Evolutionary conservation across 2,888 invertebrate genomes (phyloP), one percentile per base, ranked within the genome.

Genomic region (Tipula lateralis): DNA sequence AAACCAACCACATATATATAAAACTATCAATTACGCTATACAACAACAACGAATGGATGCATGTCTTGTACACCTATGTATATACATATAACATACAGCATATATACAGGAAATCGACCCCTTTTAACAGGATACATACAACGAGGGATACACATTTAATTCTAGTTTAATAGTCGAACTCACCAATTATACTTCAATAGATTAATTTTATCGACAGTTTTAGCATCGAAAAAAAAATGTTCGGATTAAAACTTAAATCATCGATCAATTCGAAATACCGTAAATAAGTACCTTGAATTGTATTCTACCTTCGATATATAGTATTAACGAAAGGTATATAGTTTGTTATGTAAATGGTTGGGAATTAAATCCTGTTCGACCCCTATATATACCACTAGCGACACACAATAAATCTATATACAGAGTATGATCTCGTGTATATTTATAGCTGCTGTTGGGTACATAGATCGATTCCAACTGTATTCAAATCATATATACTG

Each of bases 261-360:
- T 66, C 66, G 66, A 66, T 66, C 66, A 66, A 66, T 24, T 66
- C 66, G 24, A 66, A 66, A 66, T 66, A 66, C 66, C 66, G 66
- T 66, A 66, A 19, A 66, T 66, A 66, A 66, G 66, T 66, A 66
- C 66, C 66, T 66, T 66, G 66, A 66, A 66, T 24, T 66, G 9
- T 24, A 66, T 66, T 16, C 44, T 50, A 50, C 44, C 9, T 39
- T 13, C 39, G 13, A 39, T 13, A 32, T 32, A 9, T 66, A 66
- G 7, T 66, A 66, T 24, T 66, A 66, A 66, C 66, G 66, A 66
- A 66, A 66, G 66, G 66, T 24, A 66, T 16, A 24, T 66, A 66
- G 66, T 66, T 66, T n/a, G n/a, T n/a, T n/a, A 66, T 66, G 24
- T 44, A n/a, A n/a, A 44, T 44, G 44, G 44, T 44, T 13, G n/a